phyloP scores from a whole-genome alignment of 2,113 vertebrate genomes.

The Scartelaos histophorus region DNA sequence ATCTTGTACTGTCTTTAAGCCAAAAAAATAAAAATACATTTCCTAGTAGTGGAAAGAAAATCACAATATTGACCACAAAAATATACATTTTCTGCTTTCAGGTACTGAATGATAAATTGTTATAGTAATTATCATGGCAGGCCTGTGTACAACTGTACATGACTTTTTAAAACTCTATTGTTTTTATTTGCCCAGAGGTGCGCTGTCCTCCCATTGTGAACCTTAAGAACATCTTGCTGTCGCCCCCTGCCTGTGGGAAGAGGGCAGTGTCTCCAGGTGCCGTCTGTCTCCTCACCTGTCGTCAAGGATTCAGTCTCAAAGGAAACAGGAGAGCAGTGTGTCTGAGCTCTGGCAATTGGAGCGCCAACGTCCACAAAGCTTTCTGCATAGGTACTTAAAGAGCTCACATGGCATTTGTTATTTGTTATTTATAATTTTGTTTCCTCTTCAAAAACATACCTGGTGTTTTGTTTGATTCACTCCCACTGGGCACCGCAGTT shows the following conservation, averaged over 20 bases:
- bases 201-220: constrained; percentile 80
- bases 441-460: too few species aligned
- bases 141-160: neutral
- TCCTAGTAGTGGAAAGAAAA: too few species aligned
- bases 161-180: neutral
- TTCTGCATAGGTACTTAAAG: constrained; percentile 84
- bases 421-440: too few species aligned
- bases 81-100: too few species aligned
- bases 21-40: too few species aligned
- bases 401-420: too few species aligned
- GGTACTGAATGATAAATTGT: too few species aligned
- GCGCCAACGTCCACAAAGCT: constrained; percentile 78
- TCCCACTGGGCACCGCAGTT: too few species aligned
- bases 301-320: constrained; percentile 83
- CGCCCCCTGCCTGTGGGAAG: constrained; percentile 82
- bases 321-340: constrained; percentile 84
- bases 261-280: constrained; percentile 77
- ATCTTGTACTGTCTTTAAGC: too few species aligned
- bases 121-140: too few species aligned
- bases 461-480: too few species aligned
- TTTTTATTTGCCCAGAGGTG: constrained; percentile 76
- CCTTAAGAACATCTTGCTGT: constrained; percentile 78
- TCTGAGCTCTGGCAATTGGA: constrained; percentile 87
- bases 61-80: too few species aligned
- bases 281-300: constrained; percentile 84